Evolutionary conservation across 1,140 invertebrate genomes (phyloP).

Genomic region (Drosophila triauraria): DNA sequence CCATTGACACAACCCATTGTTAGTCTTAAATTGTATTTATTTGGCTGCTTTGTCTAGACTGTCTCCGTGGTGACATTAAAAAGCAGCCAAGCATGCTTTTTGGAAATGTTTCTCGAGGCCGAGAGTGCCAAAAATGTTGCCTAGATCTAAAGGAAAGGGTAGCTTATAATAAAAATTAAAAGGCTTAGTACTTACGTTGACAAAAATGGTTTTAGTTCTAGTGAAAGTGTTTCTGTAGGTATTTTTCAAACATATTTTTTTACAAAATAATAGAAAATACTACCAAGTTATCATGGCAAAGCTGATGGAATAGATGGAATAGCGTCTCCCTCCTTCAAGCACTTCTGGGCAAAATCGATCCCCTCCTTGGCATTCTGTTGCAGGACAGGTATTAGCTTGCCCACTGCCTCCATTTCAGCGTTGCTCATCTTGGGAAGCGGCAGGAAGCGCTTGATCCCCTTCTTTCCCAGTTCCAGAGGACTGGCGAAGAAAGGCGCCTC

Average conservation of each 20-base stretch:
- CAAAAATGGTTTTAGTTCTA: background rate
- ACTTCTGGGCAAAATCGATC: conserved; percentile 90
- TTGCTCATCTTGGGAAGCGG: conserved; percentile 94
- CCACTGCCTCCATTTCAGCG: conserved; percentile 93
- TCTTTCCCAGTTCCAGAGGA: conserved; percentile 94
- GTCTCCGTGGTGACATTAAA: background rate
- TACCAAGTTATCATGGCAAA: background rate
- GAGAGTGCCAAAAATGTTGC: background rate
- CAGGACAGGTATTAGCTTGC: conserved; percentile 95
- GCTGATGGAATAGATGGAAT: background rate
- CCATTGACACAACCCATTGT: conserved; percentile 3
- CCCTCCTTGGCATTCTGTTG: conserved; percentile 97
- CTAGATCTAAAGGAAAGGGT: background rate
- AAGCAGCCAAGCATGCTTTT: background rate
- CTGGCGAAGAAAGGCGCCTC: conserved; percentile 97
- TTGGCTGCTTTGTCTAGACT: conserved; percentile 15
- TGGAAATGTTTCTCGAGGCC: background rate
- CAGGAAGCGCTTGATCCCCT: conserved; percentile 96
- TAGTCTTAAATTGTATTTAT: conserved; percentile 1
- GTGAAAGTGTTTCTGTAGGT: too few relatives aligned
- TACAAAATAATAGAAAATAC: background rate
- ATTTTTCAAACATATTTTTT: background rate
- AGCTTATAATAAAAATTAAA: background rate
- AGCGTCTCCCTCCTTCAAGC: background rate
- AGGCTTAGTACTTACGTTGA: background rate